phyloP scores from a whole-genome alignment of 2,888 invertebrate species.

The Callosobruchus maculatus region DNA sequence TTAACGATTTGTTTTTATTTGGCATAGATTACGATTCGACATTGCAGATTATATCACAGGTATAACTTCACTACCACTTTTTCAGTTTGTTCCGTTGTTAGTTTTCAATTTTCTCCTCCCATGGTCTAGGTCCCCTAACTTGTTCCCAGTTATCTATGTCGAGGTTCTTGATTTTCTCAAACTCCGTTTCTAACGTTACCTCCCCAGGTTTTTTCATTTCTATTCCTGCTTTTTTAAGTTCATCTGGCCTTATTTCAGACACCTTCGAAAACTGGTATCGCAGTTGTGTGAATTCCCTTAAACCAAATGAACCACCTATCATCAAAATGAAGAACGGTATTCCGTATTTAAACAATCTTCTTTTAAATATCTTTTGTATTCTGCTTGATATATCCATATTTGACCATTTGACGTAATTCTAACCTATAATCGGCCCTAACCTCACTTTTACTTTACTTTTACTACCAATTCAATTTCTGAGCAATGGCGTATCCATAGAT shows the following conservation, averaged over 20 bases:
- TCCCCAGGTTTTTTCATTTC: slow-evolving; percentile 62
- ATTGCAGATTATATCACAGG: slow-evolving; percentile 4
- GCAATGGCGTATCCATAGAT: too few species aligned
- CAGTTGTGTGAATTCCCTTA: slow-evolving; percentile 70
- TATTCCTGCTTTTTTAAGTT: slow-evolving; percentile 65
- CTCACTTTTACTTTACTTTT: too few species aligned
- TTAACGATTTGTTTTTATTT: slow-evolving; percentile 3
- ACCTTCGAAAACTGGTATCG: slow-evolving; percentile 62
- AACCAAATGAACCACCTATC: slow-evolving; percentile 73
- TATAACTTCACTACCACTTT: slow-evolving; percentile 4
- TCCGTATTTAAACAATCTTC: slow-evolving; percentile 57
- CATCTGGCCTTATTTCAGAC: slow-evolving; percentile 58
- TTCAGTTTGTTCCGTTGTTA: background rate
- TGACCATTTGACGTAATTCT: slow-evolving; percentile 1
- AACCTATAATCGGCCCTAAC: too few species aligned
- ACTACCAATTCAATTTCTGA: too few species aligned
- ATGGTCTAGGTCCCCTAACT: slow-evolving; percentile 78
- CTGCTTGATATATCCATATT: background rate
- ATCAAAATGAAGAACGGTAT: slow-evolving; percentile 70
- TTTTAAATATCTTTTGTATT: slow-evolving; percentile 24
- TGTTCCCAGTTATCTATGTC: slow-evolving; percentile 85
- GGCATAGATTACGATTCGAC: background rate
- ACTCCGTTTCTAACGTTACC: slow-evolving; percentile 71
- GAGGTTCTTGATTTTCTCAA: slow-evolving; percentile 66
- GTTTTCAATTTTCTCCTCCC: slow-evolving; percentile 59